Conservation (phyloP, 53 echinoderm and acorn worm species). For the Glandiceps talaboti region DNA sequence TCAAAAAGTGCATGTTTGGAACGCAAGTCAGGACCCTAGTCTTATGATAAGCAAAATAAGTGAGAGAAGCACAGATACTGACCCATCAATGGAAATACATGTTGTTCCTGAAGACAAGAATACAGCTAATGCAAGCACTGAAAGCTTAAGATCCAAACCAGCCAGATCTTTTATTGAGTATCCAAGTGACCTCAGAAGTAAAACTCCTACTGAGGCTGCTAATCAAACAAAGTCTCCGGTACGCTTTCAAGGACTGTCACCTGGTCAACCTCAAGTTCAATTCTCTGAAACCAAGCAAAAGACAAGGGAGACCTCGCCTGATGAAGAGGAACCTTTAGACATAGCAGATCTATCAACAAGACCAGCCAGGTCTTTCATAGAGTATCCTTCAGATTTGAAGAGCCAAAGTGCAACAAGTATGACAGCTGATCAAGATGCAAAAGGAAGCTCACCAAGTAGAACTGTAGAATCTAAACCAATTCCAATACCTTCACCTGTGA, state of each 20-base stretch:
- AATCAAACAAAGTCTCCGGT: background rate
- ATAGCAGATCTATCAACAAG: background rate
- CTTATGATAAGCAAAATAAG: background rate
- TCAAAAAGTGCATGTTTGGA: background rate
- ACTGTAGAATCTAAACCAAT: background rate
- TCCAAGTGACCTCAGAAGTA: background rate
- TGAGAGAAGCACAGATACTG: background rate
- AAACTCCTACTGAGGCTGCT: background rate
- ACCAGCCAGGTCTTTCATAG: background rate
- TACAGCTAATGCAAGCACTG: background rate
- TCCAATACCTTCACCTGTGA: background rate
- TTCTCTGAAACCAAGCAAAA: background rate
- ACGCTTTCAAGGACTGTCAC: background rate
- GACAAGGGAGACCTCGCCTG: background rate
- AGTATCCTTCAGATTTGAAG: background rate
- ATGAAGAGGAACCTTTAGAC: background rate
- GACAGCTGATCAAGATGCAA: background rate
- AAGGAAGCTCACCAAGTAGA: background rate
- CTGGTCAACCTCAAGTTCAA: background rate
- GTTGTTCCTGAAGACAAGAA: background rate
- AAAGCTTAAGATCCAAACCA: background rate
- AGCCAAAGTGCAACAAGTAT: background rate
- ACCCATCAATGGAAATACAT: background rate
- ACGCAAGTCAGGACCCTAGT: background rate
- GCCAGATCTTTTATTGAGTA: background rate